These are phyloP conservation scores for Bombus confusus DNA, from an alignment of 1,140 invertebrate species.

Conservation along the genomic window DNA sequence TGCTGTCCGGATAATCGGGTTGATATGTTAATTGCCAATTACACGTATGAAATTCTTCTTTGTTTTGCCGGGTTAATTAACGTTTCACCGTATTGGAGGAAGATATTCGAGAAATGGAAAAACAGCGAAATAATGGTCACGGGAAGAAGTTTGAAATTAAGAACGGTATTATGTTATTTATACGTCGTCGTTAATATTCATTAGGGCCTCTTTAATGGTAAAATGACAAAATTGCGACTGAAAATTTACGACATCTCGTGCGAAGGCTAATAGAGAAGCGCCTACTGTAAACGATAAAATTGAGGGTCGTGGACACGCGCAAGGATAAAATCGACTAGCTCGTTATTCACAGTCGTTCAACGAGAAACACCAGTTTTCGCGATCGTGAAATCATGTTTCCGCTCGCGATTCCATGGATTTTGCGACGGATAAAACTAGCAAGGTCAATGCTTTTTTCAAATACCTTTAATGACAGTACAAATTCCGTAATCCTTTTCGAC, in stretches of 20 bases:
- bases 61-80: neutral
- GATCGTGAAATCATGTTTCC: constrained; percentile 46
- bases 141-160: too few relatives aligned
- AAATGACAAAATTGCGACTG: neutral
- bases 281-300: constrained; percentile 20
- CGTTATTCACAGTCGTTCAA: constrained; percentile 48
- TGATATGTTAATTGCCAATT: neutral
- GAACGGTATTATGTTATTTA: neutral
- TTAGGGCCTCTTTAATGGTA: neutral
- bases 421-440: neutral
- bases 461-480: too few relatives aligned
- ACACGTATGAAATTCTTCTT: neutral
- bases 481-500: too few relatives aligned
- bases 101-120: neutral
- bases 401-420: neutral
- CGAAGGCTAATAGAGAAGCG: too few relatives aligned
- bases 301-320: constrained; percentile 10
- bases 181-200: neutral
- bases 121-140: neutral
- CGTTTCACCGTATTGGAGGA: neutral
- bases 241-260: neutral
- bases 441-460: neutral
- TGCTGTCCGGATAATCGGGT: neutral
- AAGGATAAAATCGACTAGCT: too few relatives aligned
- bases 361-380: constrained; percentile 25